A percentile compares a stretch with the other conserved stretches of the same genome.
Evolutionary conservation across 1,140 invertebrate species (phyloP).

Genomic region (Papilio helenus): DNA sequence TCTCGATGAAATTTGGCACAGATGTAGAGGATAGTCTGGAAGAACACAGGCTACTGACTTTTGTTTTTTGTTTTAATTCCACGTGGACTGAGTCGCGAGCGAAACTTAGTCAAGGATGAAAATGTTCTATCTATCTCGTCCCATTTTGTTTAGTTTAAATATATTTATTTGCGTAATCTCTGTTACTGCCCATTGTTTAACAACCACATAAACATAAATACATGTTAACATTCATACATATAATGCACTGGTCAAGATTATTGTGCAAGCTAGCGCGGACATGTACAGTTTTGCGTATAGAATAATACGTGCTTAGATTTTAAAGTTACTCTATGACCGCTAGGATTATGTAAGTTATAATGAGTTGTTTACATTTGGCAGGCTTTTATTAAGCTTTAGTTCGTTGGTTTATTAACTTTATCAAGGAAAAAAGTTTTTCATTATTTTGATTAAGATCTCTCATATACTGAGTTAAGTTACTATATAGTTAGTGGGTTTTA

Average conservation of each 20-base stretch:
- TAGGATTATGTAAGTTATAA: neutral
- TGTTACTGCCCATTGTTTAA: neutral
- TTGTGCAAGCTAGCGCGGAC: neutral
- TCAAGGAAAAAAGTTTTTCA: no score
- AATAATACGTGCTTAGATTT: conserved; percentile 10
- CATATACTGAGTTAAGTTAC: no score
- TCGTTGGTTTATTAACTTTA: no score
- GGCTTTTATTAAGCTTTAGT: neutral
- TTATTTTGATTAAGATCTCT: no score
- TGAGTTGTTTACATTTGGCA: neutral
- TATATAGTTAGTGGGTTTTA: no score
- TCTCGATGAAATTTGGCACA: no score
- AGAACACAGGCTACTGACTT: no score
- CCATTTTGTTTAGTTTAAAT: neutral
- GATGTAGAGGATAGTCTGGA: no score
- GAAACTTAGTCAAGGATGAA: neutral
- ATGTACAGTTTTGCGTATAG: conserved; percentile 16
- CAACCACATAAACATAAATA: neutral
- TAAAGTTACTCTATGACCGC: neutral
- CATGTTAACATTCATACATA: neutral
- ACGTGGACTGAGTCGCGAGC: no score
- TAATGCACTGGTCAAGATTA: conserved; percentile 4
- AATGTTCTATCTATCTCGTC: neutral
- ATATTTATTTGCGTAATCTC: neutral
- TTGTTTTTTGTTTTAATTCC: no score